Conservation (phyloP, 2,113 vertebrate species). For the Silurus glanis region DNA sequence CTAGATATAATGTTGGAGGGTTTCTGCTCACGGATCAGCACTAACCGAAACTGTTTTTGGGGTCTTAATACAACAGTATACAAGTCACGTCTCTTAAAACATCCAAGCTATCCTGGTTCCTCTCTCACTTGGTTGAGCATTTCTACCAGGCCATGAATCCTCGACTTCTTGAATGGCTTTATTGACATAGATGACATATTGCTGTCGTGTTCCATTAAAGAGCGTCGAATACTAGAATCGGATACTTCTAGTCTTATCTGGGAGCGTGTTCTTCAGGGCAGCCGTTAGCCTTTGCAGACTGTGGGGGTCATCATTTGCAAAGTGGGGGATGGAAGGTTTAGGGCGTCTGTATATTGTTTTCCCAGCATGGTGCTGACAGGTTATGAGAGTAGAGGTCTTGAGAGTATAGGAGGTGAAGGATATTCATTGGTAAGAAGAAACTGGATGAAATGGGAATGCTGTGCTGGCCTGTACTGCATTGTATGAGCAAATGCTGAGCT, state of each 20-base stretch:
- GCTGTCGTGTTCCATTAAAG: background rate
- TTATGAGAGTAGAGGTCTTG: background rate
- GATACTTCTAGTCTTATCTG: conserved; percentile 12
- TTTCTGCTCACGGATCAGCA: background rate
- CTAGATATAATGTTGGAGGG: conserved; percentile 3
- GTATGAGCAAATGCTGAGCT: too few relatives aligned
- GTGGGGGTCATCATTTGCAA: background rate
- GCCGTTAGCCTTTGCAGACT: background rate
- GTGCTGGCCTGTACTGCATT: too few relatives aligned
- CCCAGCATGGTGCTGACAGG: background rate
- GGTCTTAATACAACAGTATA: background rate
- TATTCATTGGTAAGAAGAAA: background rate
- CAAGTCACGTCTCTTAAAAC: background rate
- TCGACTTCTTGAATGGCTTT: conserved; percentile 28
- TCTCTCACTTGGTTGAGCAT: conserved; percentile 16
- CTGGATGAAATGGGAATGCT: background rate
- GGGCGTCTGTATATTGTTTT: conserved; percentile 5
- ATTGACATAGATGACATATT: too few relatives aligned
- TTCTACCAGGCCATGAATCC: conserved; percentile 27
- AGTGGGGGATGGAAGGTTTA: conserved; percentile 4
- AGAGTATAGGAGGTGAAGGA: background rate
- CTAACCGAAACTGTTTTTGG: background rate
- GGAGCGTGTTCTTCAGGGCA: conserved; percentile 17
- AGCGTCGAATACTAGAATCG: conserved; percentile 11
- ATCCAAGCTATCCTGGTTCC: conserved; percentile 33